These are phyloP conservation scores for Anthopleura xanthogrammica DNA, from an alignment of 92 coral and sea anemone genomes.

Conservation along the genomic window DNA sequence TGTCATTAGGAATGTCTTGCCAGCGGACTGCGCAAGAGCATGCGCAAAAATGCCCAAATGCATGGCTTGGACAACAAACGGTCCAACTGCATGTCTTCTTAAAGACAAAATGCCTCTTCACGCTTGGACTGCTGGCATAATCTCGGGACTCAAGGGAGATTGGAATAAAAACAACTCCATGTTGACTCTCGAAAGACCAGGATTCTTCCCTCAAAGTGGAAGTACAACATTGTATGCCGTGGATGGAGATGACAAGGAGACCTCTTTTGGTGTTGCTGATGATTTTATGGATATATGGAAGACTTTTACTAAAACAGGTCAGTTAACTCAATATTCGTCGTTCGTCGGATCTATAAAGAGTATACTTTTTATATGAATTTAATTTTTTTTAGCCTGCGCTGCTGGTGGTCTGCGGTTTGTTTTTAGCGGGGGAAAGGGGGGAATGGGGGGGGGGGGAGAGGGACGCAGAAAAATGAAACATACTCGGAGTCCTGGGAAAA, in stretches of 20 bases:
- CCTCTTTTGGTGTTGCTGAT: constrained; percentile 72
- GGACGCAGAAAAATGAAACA: too few relatives aligned
- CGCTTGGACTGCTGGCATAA: constrained; percentile 84
- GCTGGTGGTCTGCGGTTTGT: too few relatives aligned
- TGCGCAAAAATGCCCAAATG: constrained; percentile 87
- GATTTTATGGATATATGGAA: constrained; percentile 69
- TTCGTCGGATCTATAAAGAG: too few relatives aligned
- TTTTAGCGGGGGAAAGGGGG: too few relatives aligned
- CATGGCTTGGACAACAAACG: constrained; percentile 88
- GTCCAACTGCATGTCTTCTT: constrained; percentile 84
- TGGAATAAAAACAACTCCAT: constrained; percentile 68
- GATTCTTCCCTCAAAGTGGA: constrained; percentile 86
- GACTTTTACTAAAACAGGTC: constrained; percentile 55
- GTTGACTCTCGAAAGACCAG: constrained; percentile 72
- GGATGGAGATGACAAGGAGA: constrained; percentile 44
- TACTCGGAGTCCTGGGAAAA: too few relatives aligned
- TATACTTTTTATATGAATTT: too few relatives aligned
- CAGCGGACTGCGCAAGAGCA: constrained; percentile 78
- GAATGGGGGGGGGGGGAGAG: too few relatives aligned
- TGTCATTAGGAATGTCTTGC: constrained; percentile 57
- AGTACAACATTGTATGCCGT: constrained; percentile 71
- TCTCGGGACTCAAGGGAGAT: constrained; percentile 75
- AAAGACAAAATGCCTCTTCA: constrained; percentile 87
- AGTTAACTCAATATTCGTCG: too few relatives aligned
- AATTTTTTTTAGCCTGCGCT: too few relatives aligned